Conservation (phyloP, 2,113 vertebrate genomes). For the Sapayoa aenigma region DNA sequence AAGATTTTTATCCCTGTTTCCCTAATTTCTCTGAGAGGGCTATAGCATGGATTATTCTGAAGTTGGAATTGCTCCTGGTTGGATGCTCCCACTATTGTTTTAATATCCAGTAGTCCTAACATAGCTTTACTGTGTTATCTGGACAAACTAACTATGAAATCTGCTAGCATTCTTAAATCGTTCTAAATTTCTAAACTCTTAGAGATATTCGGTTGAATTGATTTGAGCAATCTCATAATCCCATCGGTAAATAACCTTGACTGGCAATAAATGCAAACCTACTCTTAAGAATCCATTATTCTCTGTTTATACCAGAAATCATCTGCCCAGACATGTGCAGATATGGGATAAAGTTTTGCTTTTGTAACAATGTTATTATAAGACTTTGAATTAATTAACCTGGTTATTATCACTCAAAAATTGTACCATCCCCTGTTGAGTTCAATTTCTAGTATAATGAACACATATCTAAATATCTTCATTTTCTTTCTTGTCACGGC, state of each 20-base stretch:
- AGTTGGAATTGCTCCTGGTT: background rate
- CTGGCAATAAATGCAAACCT: background rate
- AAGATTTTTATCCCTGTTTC: background rate
- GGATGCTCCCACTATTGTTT: background rate
- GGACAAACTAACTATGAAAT: background rate
- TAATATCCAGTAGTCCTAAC: background rate
- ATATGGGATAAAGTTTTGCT: background rate
- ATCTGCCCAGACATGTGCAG: background rate
- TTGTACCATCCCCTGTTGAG: background rate
- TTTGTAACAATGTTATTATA: background rate
- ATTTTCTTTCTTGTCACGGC: background rate
- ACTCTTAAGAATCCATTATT: background rate
- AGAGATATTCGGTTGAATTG: background rate
- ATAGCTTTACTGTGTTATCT: background rate
- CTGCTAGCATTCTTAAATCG: background rate
- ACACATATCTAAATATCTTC: background rate
- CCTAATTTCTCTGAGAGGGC: background rate
- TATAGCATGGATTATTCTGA: background rate
- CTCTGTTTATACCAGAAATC: background rate
- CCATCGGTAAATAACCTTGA: background rate
- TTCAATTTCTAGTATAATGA: background rate
- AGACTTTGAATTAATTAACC: background rate
- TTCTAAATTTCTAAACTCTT: background rate
- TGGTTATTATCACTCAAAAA: slow-evolving; percentile 6
- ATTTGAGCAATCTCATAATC: background rate